These are phyloP conservation scores for Achroia grisella DNA, from an alignment of 1,140 invertebrate genomes.

Conservation along the genomic window DNA sequence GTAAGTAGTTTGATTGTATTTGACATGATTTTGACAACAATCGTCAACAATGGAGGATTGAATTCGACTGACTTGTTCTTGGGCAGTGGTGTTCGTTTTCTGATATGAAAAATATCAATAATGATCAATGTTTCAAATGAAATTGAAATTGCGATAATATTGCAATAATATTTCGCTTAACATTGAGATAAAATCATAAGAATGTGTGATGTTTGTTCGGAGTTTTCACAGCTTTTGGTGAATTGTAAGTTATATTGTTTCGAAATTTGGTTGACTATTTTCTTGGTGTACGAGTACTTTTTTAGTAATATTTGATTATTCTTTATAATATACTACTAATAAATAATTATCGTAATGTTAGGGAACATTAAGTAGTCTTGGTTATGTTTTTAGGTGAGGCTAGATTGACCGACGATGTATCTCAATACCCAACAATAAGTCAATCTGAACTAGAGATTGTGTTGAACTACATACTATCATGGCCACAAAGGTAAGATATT, in stretches of 20 bases:
- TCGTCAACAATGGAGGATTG: constrained; percentile 71
- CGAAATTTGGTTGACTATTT: constrained; percentile 46
- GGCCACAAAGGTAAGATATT: constrained; percentile 78
- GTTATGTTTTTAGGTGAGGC: constrained; percentile 74
- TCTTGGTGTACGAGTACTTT: constrained; percentile 16
- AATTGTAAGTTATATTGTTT: constrained; percentile 80
- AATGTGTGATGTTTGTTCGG: constrained; percentile 88
- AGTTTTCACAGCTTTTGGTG: constrained; percentile 84
- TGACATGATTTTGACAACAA: constrained; percentile 67
- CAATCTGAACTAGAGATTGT: constrained; percentile 80
- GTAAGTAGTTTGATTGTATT: no score
- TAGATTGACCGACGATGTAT: constrained; percentile 75
- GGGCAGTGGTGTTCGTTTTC: constrained; percentile 66
- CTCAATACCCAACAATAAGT: constrained; percentile 75
- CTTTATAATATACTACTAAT: background rate
- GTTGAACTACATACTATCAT: constrained; percentile 79
- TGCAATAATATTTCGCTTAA: constrained; percentile 61
- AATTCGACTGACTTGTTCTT: constrained; percentile 58
- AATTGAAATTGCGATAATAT: constrained; percentile 56
- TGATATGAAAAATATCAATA: constrained; percentile 69
- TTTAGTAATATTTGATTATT: constrained; percentile 11
- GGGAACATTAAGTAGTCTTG: background rate
- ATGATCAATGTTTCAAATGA: constrained; percentile 59
- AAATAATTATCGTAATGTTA: background rate
- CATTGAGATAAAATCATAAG: constrained; percentile 57